These are phyloP conservation scores for Linnaemya vulpina DNA, from an alignment of 2,888 invertebrate genomes.

Conservation along the genomic window DNA sequence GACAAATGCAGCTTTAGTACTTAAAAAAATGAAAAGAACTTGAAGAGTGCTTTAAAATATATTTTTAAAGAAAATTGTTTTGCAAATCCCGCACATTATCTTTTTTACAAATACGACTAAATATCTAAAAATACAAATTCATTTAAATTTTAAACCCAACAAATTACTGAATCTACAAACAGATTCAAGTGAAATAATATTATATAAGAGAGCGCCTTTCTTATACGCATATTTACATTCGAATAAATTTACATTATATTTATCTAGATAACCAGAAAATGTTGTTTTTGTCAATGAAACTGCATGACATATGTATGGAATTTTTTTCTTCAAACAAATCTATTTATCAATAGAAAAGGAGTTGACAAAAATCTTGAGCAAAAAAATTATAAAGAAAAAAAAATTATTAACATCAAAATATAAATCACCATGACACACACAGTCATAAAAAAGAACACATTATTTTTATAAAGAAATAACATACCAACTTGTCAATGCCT, in stretches of 20 bases:
- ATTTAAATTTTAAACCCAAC: not conserved
- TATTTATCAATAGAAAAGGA: conserved; percentile 53
- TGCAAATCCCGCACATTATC: too few relatives aligned
- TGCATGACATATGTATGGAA: not conserved
- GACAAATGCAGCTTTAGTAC: too few relatives aligned
- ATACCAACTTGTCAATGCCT: conserved; percentile 65
- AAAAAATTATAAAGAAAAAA: conserved; percentile 1
- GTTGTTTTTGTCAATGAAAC: conserved; percentile 3
- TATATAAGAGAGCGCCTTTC: not conserved
- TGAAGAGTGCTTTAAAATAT: too few relatives aligned
- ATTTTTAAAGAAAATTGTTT: too few relatives aligned
- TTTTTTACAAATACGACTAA: too few relatives aligned
- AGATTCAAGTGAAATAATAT: too few relatives aligned
- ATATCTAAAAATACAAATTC: too few relatives aligned
- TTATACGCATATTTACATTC: too few relatives aligned
- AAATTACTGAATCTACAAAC: too few relatives aligned
- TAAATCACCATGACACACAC: conserved; percentile 69
- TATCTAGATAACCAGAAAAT: not conserved
- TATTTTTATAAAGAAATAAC: conserved; percentile 38
- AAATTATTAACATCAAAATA: conserved; percentile 38
- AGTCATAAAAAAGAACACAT: conserved; percentile 56
- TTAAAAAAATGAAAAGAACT: too few relatives aligned
- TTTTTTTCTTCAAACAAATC: conserved; percentile 51
- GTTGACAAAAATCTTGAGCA: conserved; percentile 49
- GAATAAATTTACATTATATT: too few relatives aligned